These are phyloP conservation scores for Iselma pallidipennis DNA, from an alignment of 2,888 invertebrate species.

Conservation along the genomic window DNA sequence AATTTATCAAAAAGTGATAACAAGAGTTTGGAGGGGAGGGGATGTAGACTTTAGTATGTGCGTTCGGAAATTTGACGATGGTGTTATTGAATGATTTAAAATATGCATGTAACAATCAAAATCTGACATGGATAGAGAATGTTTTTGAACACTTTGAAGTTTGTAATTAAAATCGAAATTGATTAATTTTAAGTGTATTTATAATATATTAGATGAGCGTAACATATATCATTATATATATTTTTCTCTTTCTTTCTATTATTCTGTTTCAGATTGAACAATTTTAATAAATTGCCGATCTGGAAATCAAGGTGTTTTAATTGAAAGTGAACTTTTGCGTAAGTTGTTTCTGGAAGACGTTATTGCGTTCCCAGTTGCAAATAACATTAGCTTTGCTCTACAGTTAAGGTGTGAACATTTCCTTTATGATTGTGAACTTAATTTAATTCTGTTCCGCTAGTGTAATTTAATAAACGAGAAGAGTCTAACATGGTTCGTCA, in stretches of 20 bases:
- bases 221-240: background rate
- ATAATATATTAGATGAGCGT: conserved; percentile 1
- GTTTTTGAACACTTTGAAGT: background rate
- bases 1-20: background rate
- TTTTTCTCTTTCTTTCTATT: background rate
- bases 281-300: conserved; percentile 8
- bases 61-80: background rate
- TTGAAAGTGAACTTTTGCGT: conserved; percentile 34
- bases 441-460: conserved; percentile 36
- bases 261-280: conserved; percentile 23
- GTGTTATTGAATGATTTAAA: background rate
- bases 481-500: conserved; percentile 29
- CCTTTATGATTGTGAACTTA: conserved; percentile 38
- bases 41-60: background rate
- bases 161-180: background rate
- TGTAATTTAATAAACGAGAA: conserved; percentile 36
- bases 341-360: conserved; percentile 30
- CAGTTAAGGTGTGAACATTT: conserved; percentile 39
- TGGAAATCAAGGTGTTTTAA: conserved; percentile 29
- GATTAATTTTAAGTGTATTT: background rate
- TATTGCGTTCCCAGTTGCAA: conserved; percentile 35
- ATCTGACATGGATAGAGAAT: background rate
- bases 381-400: conserved; percentile 36
- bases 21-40: background rate
- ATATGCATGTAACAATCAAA: conserved; percentile 4